phyloP scores from a whole-genome alignment of 2,888 invertebrate genomes.

The Metallyticus violacea region DNA sequence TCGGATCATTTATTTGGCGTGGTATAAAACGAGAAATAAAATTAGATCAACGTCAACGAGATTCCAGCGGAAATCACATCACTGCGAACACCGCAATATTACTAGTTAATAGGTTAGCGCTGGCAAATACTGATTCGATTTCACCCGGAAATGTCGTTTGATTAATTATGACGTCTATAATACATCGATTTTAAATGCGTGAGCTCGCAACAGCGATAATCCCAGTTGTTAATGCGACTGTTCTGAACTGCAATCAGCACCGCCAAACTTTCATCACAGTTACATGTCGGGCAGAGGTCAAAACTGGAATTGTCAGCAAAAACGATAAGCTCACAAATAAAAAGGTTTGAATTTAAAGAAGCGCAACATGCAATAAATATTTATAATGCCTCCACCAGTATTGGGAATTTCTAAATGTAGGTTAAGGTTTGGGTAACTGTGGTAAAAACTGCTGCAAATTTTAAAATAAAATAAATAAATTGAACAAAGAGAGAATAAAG shows the following conservation, averaged over 20 bases:
- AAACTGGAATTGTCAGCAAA: neutral
- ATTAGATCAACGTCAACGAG: neutral
- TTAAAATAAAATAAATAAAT: too few relatives aligned
- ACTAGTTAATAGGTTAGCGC: neutral
- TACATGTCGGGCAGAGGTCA: neutral
- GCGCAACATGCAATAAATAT: too few relatives aligned
- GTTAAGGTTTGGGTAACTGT: too few relatives aligned
- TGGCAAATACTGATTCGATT: neutral
- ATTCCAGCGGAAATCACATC: neutral
- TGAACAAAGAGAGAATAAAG: too few relatives aligned
- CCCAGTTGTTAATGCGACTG: neutral
- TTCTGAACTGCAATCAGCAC: neutral
- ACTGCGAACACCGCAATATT: neutral
- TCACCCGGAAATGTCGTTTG: neutral
- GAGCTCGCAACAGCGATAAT: neutral
- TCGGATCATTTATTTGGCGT: neutral
- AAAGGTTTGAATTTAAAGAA: neutral
- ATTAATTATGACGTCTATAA: neutral
- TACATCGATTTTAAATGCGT: neutral
- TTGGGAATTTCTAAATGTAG: too few relatives aligned
- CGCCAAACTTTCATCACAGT: neutral
- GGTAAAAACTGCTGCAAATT: too few relatives aligned
- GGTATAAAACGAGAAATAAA: neutral
- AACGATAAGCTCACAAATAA: neutral
- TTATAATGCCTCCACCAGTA: too few relatives aligned